Percentiles rank a stretch among this genome's conserved stretches.
These are phyloP conservation scores for Fragum fragum DNA, from an alignment of 2,888 invertebrate genomes.

Conservation along the genomic window DNA sequence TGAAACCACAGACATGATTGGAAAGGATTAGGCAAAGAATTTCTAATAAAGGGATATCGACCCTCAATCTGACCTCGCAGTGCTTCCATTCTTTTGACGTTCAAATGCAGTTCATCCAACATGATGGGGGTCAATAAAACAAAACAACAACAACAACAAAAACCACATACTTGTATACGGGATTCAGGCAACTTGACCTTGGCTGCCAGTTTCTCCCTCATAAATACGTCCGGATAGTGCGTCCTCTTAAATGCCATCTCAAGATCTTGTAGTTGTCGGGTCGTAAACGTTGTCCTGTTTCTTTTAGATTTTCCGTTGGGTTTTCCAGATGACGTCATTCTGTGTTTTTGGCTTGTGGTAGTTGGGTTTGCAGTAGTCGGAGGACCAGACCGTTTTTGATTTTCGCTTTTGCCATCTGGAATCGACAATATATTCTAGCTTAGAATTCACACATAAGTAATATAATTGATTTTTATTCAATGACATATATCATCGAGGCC, in stretches of 20 bases:
- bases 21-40: no score
- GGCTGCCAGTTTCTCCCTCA: slow-evolving; percentile 67
- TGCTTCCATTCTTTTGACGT: no score
- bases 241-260: slow-evolving; percentile 68
- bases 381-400: neutral
- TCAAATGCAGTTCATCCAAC: no score
- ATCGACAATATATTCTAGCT: no score
- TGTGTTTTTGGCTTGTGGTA: neutral
- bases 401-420: neutral
- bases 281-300: slow-evolving; percentile 69
- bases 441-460: no score
- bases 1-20: no score
- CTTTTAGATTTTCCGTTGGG: slow-evolving; percentile 55
- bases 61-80: no score
- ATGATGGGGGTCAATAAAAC: no score
- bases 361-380: neutral
- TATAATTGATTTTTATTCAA: no score
- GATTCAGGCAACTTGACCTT: slow-evolving; percentile 69
- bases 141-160: no score
- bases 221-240: slow-evolving; percentile 71
- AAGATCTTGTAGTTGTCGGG: slow-evolving; percentile 69
- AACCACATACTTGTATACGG: slow-evolving; percentile 64
- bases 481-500: no score
- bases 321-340: neutral
- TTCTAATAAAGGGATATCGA: no score